phyloP scores from a whole-genome alignment of 2,888 invertebrate species.

The Agelastica alni region DNA sequence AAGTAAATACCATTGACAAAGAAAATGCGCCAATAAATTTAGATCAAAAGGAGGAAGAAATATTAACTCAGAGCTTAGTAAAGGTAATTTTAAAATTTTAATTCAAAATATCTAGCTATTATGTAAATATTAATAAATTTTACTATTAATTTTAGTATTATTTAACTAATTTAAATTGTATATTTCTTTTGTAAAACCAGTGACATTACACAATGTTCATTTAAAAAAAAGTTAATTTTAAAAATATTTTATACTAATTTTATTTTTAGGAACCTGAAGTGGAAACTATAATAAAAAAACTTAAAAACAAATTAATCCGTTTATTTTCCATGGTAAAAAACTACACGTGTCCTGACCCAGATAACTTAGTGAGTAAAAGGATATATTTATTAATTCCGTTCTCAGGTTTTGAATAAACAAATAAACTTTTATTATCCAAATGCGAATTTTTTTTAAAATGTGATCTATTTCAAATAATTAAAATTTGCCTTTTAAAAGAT shows the following conservation, averaged over 20 bases:
- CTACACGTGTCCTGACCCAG: slow-evolving; percentile 9
- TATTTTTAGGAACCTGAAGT: slow-evolving; percentile 27
- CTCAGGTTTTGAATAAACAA: no score
- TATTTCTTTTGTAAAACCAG: no score
- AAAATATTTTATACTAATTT: neutral
- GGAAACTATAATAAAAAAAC: slow-evolving; percentile 21
- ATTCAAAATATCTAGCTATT: no score
- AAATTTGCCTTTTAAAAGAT: no score
- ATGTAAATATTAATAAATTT: neutral
- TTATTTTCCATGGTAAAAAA: slow-evolving; percentile 19
- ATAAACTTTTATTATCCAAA: no score
- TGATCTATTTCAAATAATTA: no score
- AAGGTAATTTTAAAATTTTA: no score
- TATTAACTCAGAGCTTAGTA: slow-evolving; percentile 6
- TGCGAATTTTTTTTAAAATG: no score
- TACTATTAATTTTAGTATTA: no score
- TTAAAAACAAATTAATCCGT: slow-evolving; percentile 22
- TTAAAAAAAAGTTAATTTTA: neutral
- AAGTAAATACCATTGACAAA: slow-evolving; percentile 32
- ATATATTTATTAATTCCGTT: no score
- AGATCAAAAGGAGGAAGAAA: slow-evolving; percentile 8
- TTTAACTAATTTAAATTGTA: no score
- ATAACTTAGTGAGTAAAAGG: slow-evolving; percentile 32
- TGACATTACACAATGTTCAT: no score
- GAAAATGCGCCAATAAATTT: slow-evolving; percentile 16